A percentile compares a stretch with the other conserved stretches of the same genome.
Conservation (phyloP, 2,888 invertebrate species). For the Pseudoips prasinana region DNA sequence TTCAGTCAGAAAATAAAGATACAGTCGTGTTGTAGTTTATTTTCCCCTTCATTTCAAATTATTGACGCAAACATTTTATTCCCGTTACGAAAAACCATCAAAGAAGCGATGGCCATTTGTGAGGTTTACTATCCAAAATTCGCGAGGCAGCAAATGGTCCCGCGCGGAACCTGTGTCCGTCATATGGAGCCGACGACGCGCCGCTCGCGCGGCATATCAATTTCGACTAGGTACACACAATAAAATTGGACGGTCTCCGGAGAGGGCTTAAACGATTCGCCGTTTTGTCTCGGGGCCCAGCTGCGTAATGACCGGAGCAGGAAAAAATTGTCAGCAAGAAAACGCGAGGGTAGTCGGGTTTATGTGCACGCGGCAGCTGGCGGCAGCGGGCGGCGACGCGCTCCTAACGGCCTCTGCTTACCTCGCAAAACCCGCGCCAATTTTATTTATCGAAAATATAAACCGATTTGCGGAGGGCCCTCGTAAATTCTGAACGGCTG, state of each 20-base stretch:
- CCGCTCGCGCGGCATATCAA: slow-evolving; percentile 76
- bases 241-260: slow-evolving; percentile 81
- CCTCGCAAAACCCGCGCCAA: slow-evolving; percentile 81
- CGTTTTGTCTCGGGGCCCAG: slow-evolving; percentile 81
- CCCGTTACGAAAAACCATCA: slow-evolving; percentile 29
- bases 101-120: slow-evolving; percentile 30
- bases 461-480: slow-evolving; percentile 80
- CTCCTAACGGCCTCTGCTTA: slow-evolving; percentile 80
- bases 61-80: slow-evolving; percentile 19
- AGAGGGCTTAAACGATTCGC: slow-evolving; percentile 82
- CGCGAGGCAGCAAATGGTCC: slow-evolving; percentile 52
- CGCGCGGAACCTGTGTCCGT: slow-evolving; percentile 49
- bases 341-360: slow-evolving; percentile 80
- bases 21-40: no score
- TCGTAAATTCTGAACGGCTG: slow-evolving; percentile 77
- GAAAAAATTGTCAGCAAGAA: slow-evolving; percentile 83
- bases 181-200: slow-evolving; percentile 55
- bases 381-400: slow-evolving; percentile 63
- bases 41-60: slow-evolving; percentile 6
- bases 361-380: slow-evolving; percentile 76
- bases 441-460: slow-evolving; percentile 83
- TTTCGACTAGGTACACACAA: slow-evolving; percentile 79
- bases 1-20: no score
- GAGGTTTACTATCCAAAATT: slow-evolving; percentile 39
- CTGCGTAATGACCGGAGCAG: slow-evolving; percentile 81